Evolutionary conservation across 1,140 invertebrate genomes (phyloP), one percentile per base, ranked within the genome.

Genomic region (Bombus superbus): DNA sequence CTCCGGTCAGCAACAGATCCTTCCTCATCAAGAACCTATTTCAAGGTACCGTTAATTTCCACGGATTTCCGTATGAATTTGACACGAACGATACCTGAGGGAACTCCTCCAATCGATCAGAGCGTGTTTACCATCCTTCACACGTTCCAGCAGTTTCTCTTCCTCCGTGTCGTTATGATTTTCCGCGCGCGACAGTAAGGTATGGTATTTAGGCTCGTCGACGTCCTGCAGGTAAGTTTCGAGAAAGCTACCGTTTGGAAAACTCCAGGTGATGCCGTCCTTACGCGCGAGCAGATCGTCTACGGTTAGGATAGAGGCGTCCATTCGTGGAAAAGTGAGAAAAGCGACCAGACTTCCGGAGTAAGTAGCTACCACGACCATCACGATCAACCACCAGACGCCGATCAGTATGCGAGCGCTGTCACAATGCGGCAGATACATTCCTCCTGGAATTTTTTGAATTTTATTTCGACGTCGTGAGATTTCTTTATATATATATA

Each of bases 261-360:
- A 96, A 5, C 97, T 97, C 97, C 98, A 98, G 0, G 97, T 96
- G 25, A 97, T 95, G 5, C 96, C 95, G 2, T 96, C 94, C 68
- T 95, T 95, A 74, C 96, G 96, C 0, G 95, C 94, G 32, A 98
- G 88, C 2, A 99, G 92, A 90, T 98, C 97, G 13, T 96, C 95
- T 0, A 98, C 93, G 0, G 96, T 97, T 10, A 97, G 96, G 1
- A 99, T 96, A 0, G 97, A 96, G 11, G 96, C 96, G 91, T 98
- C 97, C 91, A 98, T 97, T 93, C 97, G 97, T 0, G 98, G 98
- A 93, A 99, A 99, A 1, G 98, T 99, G 15, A 99, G 96, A 92
- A 98, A 98, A 9, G 98, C 98, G 0, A 99, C 98, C 42, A 99
- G 96, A 94, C 98, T 99, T 11, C 98, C 98, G 64, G 98, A 98